Base-by-base conservation (phyloP, 2,888 invertebrate species). In the Caenorhabditis parvicauda region DNA sequence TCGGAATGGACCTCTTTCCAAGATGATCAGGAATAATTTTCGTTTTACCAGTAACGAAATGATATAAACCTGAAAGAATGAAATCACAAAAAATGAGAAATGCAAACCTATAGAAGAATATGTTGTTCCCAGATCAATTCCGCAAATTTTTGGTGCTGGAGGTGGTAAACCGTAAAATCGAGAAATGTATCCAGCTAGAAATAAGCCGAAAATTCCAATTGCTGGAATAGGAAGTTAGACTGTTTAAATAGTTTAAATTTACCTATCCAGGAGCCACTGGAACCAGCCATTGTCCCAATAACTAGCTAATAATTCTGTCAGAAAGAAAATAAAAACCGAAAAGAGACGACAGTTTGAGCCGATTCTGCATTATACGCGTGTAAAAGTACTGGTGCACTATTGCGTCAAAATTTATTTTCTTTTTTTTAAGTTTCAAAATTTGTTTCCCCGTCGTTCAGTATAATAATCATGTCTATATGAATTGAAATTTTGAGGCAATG, bases 101-200 rank as follows among this genome's bases (percentile, higher is more conserved):
- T 7, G 24, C 46, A 1, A 2, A 64, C 67, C 79, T 46, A 79
- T 77, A 6, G 79, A 80, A 5, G 84, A 85, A 68, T 81, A 85
- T 2, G 85, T 85, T 2, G 85, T 85, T 5, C 85, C 85, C 53
- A 84, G 67, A 74, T 85, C 85, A 55, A 85, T 83, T 38, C 85
- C 85, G 32, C 83, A 82, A 49, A 85, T 82, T 72, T 83, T 83
- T 7, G 85, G 85, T 48, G 82, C 82, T 12, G 85, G 85, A 5
- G 84, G 84, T 17, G 85, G 84, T 22, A 85, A 75, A 2, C 76
- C 77, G 62, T 82, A 84, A 45, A 79, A 78, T 66, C 84, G 84
- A 14, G 82, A 83, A 49, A 83, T 72, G 71, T 84, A 85, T 7
- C 84, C 84, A 39, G 83, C 83, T 54, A 84, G 59, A n/a, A 84